Percentiles rank a stretch among this genome's conserved stretches.
Evolutionary conservation across 2,888 invertebrate species (phyloP).

Genomic region (Boloria selene): DNA sequence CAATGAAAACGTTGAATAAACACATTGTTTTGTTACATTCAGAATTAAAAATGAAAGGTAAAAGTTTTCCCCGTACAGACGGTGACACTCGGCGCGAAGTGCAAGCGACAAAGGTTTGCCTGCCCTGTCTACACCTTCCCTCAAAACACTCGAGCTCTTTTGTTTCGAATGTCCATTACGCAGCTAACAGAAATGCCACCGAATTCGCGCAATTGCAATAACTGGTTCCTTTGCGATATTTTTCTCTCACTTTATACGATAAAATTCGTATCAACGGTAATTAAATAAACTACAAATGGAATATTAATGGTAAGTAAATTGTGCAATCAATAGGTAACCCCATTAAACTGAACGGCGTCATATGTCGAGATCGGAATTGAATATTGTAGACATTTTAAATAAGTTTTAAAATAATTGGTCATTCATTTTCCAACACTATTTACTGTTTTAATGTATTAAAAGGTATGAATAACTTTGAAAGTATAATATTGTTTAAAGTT

Average conservation of each 20-base stretch:
- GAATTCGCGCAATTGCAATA: conserved; percentile 44
- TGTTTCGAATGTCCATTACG: conserved; percentile 58
- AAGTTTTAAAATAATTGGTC: neutral
- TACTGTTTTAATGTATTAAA: too few relatives aligned
- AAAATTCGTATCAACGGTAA: neutral
- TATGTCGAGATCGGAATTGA: neutral
- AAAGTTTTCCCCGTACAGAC: conserved; percentile 22
- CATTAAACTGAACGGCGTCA: neutral
- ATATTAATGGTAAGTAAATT: neutral
- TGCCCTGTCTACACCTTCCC: conserved; percentile 62
- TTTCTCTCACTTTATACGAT: conserved; percentile 5
- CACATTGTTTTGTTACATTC: conserved; percentile 16
- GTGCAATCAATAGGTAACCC: neutral
- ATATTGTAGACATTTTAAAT: neutral
- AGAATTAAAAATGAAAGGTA: conserved; percentile 25
- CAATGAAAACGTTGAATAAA: conserved; percentile 19
- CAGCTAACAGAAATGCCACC: conserved; percentile 54
- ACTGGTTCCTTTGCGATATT: conserved; percentile 10
- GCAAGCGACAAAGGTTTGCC: conserved; percentile 60
- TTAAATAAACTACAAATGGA: neutral
- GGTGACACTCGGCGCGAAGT: conserved; percentile 36
- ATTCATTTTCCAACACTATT: neutral
- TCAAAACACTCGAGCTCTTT: conserved; percentile 54
- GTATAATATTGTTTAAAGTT: too few relatives aligned
- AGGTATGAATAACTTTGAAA: too few relatives aligned